Conservation (phyloP, 1,140 invertebrate genomes). For the Drosophila fuyamai region DNA sequence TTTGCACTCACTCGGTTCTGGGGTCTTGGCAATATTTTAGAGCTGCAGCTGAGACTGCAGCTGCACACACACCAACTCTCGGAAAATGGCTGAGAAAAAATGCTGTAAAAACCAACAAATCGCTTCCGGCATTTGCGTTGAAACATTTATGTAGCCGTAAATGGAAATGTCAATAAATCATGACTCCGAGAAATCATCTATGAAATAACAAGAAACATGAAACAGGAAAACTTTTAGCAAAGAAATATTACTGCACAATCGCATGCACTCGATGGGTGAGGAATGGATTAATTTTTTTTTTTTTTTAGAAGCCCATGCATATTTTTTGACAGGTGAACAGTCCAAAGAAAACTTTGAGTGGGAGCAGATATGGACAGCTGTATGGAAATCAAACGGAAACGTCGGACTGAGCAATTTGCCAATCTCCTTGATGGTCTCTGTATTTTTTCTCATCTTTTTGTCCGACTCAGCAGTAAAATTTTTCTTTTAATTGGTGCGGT, state of each 20-base stretch:
- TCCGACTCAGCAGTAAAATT: slow-evolving; percentile 33
- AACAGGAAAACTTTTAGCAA: slow-evolving; percentile 66
- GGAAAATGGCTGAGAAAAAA: slow-evolving; percentile 32
- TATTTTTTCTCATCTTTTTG: slow-evolving; percentile 2
- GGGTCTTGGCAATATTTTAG: slow-evolving; percentile 67
- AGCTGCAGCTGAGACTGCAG: slow-evolving; percentile 24
- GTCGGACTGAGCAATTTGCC: slow-evolving; percentile 23
- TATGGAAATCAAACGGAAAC: slow-evolving; percentile 18
- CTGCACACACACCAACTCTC: slow-evolving; percentile 17
- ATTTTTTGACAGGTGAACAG: slow-evolving; percentile 17
- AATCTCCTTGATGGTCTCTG: slow-evolving; percentile 26
- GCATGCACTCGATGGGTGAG: neutral
- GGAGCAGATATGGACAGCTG: slow-evolving; percentile 13
- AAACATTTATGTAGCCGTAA: slow-evolving; percentile 81
- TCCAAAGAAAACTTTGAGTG: slow-evolving; percentile 2
- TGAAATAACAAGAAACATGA: slow-evolving; percentile 43
- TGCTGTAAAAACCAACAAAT: slow-evolving; percentile 68
- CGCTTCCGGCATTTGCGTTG: slow-evolving; percentile 77
- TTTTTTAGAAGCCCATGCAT: neutral
- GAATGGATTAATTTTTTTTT: slow-evolving; percentile 4
- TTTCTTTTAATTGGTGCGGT: slow-evolving; percentile 43
- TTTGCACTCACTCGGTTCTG: slow-evolving; percentile 56
- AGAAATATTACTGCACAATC: slow-evolving; percentile 52
- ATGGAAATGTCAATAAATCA: slow-evolving; percentile 84
- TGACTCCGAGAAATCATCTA: slow-evolving; percentile 59